These are phyloP conservation scores for Holacanthella duospinosa DNA, from an alignment of 2,888 invertebrate species.

Conservation along the genomic window DNA sequence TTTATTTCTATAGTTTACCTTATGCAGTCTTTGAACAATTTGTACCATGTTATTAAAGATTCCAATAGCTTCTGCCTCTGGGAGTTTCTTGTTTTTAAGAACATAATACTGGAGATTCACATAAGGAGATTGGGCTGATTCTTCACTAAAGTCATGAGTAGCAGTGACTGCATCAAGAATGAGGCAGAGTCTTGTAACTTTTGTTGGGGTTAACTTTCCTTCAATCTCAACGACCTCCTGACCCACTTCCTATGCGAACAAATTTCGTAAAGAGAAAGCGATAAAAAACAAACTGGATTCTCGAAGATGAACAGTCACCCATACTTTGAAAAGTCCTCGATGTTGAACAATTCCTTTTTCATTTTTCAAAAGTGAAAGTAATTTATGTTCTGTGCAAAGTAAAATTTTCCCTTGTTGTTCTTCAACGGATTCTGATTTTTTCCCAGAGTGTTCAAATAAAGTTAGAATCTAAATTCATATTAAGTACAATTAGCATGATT, in stretches of 20 bases:
- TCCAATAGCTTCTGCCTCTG: constrained; percentile 59
- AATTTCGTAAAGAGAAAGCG: no score
- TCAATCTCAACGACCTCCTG: constrained; percentile 52
- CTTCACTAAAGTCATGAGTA: constrained; percentile 54
- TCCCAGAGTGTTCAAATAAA: constrained; percentile 31
- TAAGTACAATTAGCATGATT: no score
- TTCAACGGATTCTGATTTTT: constrained; percentile 56
- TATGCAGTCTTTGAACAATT: constrained; percentile 61
- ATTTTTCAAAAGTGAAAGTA: constrained; percentile 57
- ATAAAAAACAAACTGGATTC: no score
- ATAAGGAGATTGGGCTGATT: constrained; percentile 46
- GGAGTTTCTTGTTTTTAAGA: constrained; percentile 61
- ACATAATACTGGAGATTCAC: constrained; percentile 65
- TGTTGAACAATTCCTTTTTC: constrained; percentile 64
- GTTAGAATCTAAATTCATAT: constrained; percentile 38
- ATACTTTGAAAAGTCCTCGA: constrained; percentile 64
- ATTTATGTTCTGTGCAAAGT: constrained; percentile 62
- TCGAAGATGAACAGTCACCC: constrained; percentile 5
- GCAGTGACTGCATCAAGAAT: constrained; percentile 59
- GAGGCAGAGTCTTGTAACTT: constrained; percentile 54
- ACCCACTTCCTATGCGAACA: constrained; percentile 55
- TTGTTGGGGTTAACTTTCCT: constrained; percentile 49
- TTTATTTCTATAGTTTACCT: constrained; percentile 44
- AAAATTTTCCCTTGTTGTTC: constrained; percentile 68
- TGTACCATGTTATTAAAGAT: constrained; percentile 64